A percentile compares a stretch with the other conserved stretches of the same genome.
phyloP scores from a whole-genome alignment of 1,140 invertebrate genomes.

The Asbolus verrucosus region DNA sequence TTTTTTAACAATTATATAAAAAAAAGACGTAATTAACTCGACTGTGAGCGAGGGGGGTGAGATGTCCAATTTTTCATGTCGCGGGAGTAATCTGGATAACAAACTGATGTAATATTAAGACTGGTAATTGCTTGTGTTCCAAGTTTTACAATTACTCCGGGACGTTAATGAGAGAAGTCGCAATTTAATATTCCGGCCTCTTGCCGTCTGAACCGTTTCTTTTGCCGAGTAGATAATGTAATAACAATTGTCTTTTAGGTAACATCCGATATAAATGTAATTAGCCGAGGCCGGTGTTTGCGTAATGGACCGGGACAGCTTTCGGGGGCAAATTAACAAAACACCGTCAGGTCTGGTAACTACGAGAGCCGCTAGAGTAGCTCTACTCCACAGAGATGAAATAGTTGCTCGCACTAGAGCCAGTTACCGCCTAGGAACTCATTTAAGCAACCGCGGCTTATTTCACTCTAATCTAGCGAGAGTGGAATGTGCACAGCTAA shows the following conservation, averaged over 20 bases:
- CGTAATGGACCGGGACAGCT: too few relatives aligned
- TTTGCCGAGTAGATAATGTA: conserved; percentile 27
- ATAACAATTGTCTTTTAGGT: conserved; percentile 40
- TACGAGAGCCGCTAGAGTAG: conserved; percentile 1
- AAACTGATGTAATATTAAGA: conserved; percentile 44
- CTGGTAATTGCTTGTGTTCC: conserved; percentile 30
- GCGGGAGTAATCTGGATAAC: conserved; percentile 33
- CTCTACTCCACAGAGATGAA: conserved; percentile 13
- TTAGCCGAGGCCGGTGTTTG: background rate
- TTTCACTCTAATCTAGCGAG: conserved; percentile 38
- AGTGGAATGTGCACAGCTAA: conserved; percentile 45
- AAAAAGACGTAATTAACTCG: conserved; percentile 6
- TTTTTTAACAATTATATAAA: conserved; percentile 13
- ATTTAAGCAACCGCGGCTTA: conserved; percentile 42
- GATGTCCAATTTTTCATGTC: conserved; percentile 3
- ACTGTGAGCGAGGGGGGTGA: too few relatives aligned
- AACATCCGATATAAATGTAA: conserved; percentile 31
- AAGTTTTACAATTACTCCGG: conserved; percentile 40
- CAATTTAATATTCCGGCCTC: conserved; percentile 38
- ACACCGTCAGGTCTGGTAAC: too few relatives aligned
- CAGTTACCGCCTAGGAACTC: conserved; percentile 10
- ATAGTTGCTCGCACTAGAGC: background rate
- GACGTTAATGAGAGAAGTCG: conserved; percentile 41
- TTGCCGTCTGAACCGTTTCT: background rate
- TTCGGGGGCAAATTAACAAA: background rate